A percentile compares a stretch with the other conserved stretches of the same genome.
Evolutionary conservation across 2,888 invertebrate species (phyloP).

Genomic region (Cynaeus angustus): DNA sequence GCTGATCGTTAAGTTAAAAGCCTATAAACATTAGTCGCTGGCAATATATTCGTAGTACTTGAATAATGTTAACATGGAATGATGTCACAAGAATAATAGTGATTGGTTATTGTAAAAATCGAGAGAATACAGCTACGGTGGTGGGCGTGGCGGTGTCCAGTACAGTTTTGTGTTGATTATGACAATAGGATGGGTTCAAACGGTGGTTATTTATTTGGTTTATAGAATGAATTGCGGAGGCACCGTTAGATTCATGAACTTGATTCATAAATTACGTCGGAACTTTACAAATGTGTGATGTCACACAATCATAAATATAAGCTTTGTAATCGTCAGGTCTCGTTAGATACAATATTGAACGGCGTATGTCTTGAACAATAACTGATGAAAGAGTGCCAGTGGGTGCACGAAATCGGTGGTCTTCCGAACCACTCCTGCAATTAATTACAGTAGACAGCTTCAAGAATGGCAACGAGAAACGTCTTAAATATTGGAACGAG

Average conservation of each 20-base stretch:
- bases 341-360: slow-evolving; percentile 55
- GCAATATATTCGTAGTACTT: slow-evolving; percentile 11
- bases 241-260: slow-evolving; percentile 58
- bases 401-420: slow-evolving; percentile 47
- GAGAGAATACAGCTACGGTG: slow-evolving; percentile 41
- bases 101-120: slow-evolving; percentile 6
- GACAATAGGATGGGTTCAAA: slow-evolving; percentile 57
- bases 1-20: slow-evolving; percentile 41
- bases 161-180: slow-evolving; percentile 43
- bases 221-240: slow-evolving; percentile 60
- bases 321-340: slow-evolving; percentile 59
- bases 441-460: slow-evolving; percentile 50
- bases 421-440: slow-evolving; percentile 52
- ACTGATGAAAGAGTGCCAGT: slow-evolving; percentile 41
- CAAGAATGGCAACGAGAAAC: slow-evolving; percentile 49
- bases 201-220: slow-evolving; percentile 61
- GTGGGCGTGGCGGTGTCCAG: slow-evolving; percentile 46
- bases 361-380: slow-evolving; percentile 41
- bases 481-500: slow-evolving; percentile 50
- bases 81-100: slow-evolving; percentile 25
- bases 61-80: slow-evolving; percentile 15
- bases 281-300: slow-evolving; percentile 62
- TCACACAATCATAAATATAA: slow-evolving; percentile 62
- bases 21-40: slow-evolving; percentile 35
- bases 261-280: slow-evolving; percentile 60